phyloP scores from a whole-genome alignment of 2,888 invertebrate species.

The Pegoplata infirma region DNA sequence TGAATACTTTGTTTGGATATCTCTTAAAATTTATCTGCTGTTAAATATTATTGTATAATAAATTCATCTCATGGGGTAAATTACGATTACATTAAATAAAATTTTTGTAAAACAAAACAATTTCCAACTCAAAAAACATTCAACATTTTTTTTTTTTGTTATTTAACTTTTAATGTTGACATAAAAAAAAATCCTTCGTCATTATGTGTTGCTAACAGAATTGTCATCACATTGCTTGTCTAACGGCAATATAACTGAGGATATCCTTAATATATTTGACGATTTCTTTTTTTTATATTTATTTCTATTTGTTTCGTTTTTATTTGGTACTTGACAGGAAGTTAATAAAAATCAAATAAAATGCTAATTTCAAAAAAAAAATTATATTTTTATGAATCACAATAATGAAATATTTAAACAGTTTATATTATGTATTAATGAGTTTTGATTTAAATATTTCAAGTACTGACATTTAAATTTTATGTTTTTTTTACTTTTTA shows the following conservation, averaged over 20 bases:
- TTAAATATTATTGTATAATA: conserved; percentile 4
- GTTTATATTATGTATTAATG: no score
- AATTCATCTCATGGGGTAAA: not conserved
- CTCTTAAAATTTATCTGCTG: conserved; percentile 19
- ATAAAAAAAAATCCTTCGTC: conserved; percentile 19
- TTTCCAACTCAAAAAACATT: not conserved
- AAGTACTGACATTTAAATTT: no score
- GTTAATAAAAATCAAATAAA: conserved; percentile 49
- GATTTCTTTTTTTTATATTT: not conserved
- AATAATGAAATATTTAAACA: not conserved
- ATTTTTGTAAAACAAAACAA: not conserved
- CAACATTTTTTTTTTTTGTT: no score
- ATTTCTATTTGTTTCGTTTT: conserved; percentile 1
- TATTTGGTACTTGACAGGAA: conserved; percentile 18
- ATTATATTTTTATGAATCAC: conserved; percentile 17
- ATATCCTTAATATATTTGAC: conserved; percentile 29
- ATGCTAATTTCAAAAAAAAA: conserved; percentile 47
- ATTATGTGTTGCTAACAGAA: conserved; percentile 15
- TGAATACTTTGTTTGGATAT: not conserved
- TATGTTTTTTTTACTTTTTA: no score
- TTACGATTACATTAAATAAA: not conserved
- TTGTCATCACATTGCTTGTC: conserved; percentile 14
- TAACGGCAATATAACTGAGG: conserved; percentile 25
- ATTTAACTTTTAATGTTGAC: conserved; percentile 22
- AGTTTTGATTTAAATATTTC: no score